Base-by-base conservation (phyloP, 2,113 vertebrate species). In the Tetraodon nigroviridis region DNA sequence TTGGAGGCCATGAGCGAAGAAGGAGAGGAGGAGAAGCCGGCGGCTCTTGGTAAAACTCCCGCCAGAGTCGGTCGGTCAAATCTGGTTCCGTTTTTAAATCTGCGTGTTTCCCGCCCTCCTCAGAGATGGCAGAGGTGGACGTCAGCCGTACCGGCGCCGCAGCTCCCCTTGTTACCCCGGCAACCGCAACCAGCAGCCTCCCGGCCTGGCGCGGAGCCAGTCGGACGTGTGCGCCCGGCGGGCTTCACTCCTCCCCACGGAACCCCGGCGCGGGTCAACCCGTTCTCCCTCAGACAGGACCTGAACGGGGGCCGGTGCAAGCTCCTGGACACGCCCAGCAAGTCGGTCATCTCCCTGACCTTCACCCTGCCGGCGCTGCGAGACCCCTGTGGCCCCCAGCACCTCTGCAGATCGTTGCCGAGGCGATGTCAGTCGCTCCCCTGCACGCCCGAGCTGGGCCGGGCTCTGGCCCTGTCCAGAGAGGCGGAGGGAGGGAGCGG, bases 281-380 rank as follows among this genome's bases (percentile, higher is more conserved):
- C 95, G 5, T 98, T 98, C 82, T 97, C 95, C 37, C 91, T 92
- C 21, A 90, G 93, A 5, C 91, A 94, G 77, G 96, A 97, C 84
- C 88, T 98, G 53, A 93, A 93, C 7, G 93, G 95, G 0, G 95
- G 95, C 3, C 90, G 92, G 58, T 95, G 94, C 75, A 98, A 98
- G 84, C 92, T 98, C 40, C 89, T 94, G 2, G 94, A 97, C 81
- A 94, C 91, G 0, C 94, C 94, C 2, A 97, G 93, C 91, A 96
- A 93, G 82, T 95, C 93, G 0, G 89, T 93, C 67, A 88, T 93
- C 57, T 94, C 93, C 0, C 87, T 95, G 61, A 92, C 92, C 13
- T 93, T 98, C 0, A 86, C 91, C 51, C 90, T 94, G 15, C 93
- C 92, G 0, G 91, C 92, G 0, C 93, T 90, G 0, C 64, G 69